Conservation (phyloP, 2,888 invertebrate species). For the Drosophila melanosoma region DNA sequence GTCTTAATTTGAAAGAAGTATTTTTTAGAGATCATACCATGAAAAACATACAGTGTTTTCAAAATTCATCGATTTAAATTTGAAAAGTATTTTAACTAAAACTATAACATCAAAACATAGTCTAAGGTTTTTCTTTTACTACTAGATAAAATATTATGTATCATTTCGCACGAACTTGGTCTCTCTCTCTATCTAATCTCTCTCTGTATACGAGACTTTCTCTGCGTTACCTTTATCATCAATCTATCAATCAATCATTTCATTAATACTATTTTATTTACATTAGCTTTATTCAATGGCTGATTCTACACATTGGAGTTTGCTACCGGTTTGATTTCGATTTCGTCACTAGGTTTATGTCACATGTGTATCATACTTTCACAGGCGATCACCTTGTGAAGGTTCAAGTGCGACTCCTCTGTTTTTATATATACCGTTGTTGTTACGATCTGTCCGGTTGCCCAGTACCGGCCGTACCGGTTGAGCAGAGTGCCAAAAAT, state of each 20-base stretch:
- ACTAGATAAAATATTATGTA: not conserved
- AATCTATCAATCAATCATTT: constrained; percentile 53
- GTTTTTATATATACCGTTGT: constrained; percentile 12
- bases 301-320: constrained; percentile 32
- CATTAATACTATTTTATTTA: constrained; percentile 8
- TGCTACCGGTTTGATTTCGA: constrained; percentile 7
- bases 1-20: not conserved
- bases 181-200: not conserved
- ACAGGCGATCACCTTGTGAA: constrained; percentile 71
- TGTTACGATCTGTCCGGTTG: constrained; percentile 19
- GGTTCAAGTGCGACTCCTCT: constrained; percentile 72
- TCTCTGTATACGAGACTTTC: constrained; percentile 46
- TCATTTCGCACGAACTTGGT: constrained; percentile 1
- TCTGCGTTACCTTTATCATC: constrained; percentile 24
- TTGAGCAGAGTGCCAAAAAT: constrained; percentile 24
- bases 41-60: not conserved
- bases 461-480: constrained; percentile 55
- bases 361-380: constrained; percentile 65
- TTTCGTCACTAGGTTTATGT: constrained; percentile 50
- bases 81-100: not conserved
- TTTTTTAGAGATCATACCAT: not conserved
- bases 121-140: not conserved
- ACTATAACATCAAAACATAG: not conserved
- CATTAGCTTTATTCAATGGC: not conserved
- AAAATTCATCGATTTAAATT: not conserved